These are phyloP conservation scores for Chalcis sispes DNA, from an alignment of 2,888 invertebrate species.

Conservation along the genomic window DNA sequence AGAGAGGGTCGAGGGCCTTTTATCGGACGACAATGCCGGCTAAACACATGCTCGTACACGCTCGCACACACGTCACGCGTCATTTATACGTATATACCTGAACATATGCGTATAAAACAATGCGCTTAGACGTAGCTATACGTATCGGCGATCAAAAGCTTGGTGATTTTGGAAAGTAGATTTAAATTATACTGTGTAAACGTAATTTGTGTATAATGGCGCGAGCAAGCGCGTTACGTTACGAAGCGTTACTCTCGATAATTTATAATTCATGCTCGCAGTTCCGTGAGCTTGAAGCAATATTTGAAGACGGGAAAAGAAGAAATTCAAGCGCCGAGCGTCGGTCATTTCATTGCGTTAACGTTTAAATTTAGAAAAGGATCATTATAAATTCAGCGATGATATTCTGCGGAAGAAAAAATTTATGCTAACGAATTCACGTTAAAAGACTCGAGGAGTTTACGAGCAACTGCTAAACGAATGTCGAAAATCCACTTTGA, in stretches of 20 bases:
- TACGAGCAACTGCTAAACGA: too few species aligned
- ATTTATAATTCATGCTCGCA: not conserved
- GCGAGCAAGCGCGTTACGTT: not conserved
- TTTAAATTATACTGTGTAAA: too few species aligned
- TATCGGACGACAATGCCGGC: slow-evolving; percentile 61
- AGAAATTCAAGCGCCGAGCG: not conserved
- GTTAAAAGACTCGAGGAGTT: not conserved
- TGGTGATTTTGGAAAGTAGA: too few species aligned
- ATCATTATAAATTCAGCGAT: slow-evolving; percentile 3
- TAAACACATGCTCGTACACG: too few species aligned
- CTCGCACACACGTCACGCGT: too few species aligned
- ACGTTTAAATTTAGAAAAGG: not conserved
- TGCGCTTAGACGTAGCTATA: too few species aligned
- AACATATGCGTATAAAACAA: too few species aligned
- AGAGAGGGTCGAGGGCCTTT: slow-evolving; percentile 60
- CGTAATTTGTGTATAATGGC: not conserved
- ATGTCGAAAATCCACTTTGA: too few species aligned
- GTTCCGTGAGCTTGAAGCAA: not conserved
- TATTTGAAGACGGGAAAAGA: not conserved
- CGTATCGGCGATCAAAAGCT: too few species aligned
- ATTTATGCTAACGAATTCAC: slow-evolving; percentile 10
- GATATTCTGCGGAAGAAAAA: not conserved
- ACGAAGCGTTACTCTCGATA: not conserved
- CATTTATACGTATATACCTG: too few species aligned
- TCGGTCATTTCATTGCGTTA: too few species aligned